These are phyloP conservation scores for Poecilia wingei DNA, from an alignment of 2,797 vertebrate species.

Conservation along the genomic window DNA sequence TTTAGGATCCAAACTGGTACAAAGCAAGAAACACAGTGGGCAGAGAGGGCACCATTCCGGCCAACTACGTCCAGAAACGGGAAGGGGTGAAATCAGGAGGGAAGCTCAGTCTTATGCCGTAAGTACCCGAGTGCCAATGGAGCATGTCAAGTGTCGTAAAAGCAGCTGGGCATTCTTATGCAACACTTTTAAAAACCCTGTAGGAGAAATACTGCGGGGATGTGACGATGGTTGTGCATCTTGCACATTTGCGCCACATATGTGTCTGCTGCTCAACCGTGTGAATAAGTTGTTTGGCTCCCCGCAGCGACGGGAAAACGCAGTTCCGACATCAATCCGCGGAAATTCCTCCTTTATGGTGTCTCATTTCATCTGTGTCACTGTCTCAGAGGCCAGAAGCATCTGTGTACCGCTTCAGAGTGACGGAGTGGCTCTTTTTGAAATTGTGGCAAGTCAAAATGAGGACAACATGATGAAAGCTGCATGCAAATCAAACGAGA, in stretches of 20 bases:
- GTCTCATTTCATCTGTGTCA: slow-evolving; percentile 30
- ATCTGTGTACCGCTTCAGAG: slow-evolving; percentile 46
- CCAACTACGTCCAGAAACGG: slow-evolving; percentile 98
- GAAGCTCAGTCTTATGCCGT: slow-evolving; percentile 99
- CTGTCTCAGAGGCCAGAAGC: slow-evolving; percentile 38
- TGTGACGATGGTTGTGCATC: not conserved
- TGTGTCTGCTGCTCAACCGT: not conserved
- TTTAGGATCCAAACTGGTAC: slow-evolving; percentile 98
- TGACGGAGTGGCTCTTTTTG: slow-evolving; percentile 43
- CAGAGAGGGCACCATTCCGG: slow-evolving; percentile 95
- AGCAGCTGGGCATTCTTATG: slow-evolving; percentile 5
- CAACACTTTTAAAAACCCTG: not conserved
- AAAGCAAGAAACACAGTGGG: slow-evolving; percentile 95
- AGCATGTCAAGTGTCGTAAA: not conserved
- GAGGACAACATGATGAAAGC: slow-evolving; percentile 49
- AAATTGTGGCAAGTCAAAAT: slow-evolving; percentile 50
- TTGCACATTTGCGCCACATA: not conserved
- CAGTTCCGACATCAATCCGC: slow-evolving; percentile 34
- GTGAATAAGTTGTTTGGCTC: slow-evolving; percentile 22
- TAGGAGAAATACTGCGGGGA: not conserved
- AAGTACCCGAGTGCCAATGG: slow-evolving; percentile 73
- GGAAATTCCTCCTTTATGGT: slow-evolving; percentile 27
- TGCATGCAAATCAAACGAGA: slow-evolving; percentile 51
- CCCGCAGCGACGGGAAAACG: slow-evolving; percentile 24
- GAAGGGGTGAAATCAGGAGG: slow-evolving; percentile 96